phyloP scores from a whole-genome alignment of 2,888 invertebrate genomes.

The Watsonalla binaria region DNA sequence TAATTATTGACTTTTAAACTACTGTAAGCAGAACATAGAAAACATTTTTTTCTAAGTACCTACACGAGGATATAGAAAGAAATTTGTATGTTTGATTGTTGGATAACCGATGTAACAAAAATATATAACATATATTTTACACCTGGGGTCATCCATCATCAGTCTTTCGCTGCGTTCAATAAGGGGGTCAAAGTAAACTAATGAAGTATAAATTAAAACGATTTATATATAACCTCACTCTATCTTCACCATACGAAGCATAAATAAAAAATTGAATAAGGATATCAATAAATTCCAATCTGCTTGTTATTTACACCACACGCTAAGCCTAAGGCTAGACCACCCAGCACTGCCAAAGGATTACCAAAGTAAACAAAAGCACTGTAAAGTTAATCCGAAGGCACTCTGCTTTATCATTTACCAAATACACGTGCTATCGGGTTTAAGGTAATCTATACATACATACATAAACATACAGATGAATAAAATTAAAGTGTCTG shows the following conservation, averaged over 20 bases:
- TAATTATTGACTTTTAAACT: too few relatives aligned
- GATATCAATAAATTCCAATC: too few relatives aligned
- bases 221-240: background rate
- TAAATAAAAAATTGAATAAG: background rate
- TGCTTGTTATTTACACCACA: constrained; percentile 14
- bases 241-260: background rate
- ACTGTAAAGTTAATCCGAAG: constrained; percentile 44
- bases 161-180: background rate
- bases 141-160: background rate
- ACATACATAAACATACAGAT: too few relatives aligned
- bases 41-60: too few relatives aligned
- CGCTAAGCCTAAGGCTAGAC: constrained; percentile 32
- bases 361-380: constrained; percentile 60
- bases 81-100: constrained; percentile 5
- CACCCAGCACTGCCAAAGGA: constrained; percentile 45
- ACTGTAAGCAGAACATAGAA: too few relatives aligned
- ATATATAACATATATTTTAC: background rate
- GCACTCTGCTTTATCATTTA: constrained; percentile 17
- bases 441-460: too few relatives aligned
- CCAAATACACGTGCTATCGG: background rate
- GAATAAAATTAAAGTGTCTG: too few relatives aligned
- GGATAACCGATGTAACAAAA: background rate
- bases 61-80: too few relatives aligned
- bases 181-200: too few relatives aligned
- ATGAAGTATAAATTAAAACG: background rate